Evolutionary conservation across 2,113 vertebrate genomes (phyloP).

Genomic region (Silurus asotus): DNA sequence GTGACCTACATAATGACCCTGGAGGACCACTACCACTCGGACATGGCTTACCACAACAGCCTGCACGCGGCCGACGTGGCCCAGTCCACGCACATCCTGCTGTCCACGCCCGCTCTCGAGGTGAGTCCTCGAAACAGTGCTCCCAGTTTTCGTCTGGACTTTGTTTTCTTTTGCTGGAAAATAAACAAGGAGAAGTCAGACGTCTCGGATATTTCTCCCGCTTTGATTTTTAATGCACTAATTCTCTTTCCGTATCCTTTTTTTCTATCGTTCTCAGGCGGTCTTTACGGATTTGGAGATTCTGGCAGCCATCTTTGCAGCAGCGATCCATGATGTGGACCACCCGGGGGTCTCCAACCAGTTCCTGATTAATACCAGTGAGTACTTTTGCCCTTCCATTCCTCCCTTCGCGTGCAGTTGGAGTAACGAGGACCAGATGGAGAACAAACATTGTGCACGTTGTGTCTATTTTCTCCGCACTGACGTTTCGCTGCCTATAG

Average conservation of each 20-base stretch:
- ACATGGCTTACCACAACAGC: conserved; percentile 97
- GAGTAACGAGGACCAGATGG: conserved; percentile 42
- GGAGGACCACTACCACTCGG: conserved; percentile 93
- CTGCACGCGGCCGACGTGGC: conserved; percentile 95
- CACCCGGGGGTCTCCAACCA: conserved; percentile 98
- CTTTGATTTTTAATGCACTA: neutral
- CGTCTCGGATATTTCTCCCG: neutral
- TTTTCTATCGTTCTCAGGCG: conserved; percentile 71
- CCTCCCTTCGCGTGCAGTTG: conserved; percentile 21
- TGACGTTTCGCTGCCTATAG: neutral
- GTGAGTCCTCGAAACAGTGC: conserved; percentile 72
- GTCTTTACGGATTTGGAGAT: conserved; percentile 98
- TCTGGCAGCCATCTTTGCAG: conserved; percentile 94
- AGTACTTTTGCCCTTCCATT: conserved; percentile 62
- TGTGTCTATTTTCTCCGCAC: conserved; percentile 13
- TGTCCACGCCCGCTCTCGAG: conserved; percentile 92
- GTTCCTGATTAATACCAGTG: conserved; percentile 98
- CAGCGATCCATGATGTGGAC: conserved; percentile 97
- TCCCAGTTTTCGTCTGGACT: conserved; percentile 20
- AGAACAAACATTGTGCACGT: conserved; percentile 18
- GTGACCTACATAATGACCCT: conserved; percentile 98
- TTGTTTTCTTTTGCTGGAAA: neutral
- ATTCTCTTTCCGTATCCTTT: conserved; percentile 13
- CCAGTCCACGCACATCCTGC: conserved; percentile 94
- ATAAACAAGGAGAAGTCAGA: conserved; percentile 1